Evolutionary conservation across 2,888 invertebrate species (phyloP).

Genomic region (Eupeodes luniger): DNA sequence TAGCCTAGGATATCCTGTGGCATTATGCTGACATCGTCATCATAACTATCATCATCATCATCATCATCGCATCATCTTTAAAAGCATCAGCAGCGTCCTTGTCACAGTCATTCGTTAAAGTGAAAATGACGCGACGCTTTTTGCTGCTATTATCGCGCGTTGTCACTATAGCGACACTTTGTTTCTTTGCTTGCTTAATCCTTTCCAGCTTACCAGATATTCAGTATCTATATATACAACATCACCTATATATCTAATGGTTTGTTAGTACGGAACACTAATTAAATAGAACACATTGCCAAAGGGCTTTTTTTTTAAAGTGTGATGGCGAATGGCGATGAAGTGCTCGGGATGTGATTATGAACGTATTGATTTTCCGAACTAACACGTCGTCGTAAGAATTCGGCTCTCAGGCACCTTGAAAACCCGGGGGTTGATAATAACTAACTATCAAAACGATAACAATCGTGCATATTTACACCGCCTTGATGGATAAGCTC

Average conservation of each 20-base stretch:
- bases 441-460: neutral
- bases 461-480: slow-evolving; percentile 11
- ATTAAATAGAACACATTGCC: slow-evolving; percentile 61
- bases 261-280: slow-evolving; percentile 50
- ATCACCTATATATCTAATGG: neutral
- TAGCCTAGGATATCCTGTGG: slow-evolving; percentile 58
- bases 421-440: slow-evolving; percentile 27
- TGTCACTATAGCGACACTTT: slow-evolving; percentile 53
- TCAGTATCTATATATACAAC: slow-evolving; percentile 31
- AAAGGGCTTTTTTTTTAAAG: neutral
- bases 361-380: slow-evolving; percentile 64
- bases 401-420: slow-evolving; percentile 47
- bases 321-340: neutral
- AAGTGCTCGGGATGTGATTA: slow-evolving; percentile 20
- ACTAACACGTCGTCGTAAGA: slow-evolving; percentile 16
- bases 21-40: slow-evolving; percentile 72
- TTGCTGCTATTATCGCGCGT: slow-evolving; percentile 54
- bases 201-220: slow-evolving; percentile 34
- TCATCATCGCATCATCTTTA: slow-evolving; percentile 42
- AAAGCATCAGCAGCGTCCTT: slow-evolving; percentile 67
- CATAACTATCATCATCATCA: slow-evolving; percentile 51
- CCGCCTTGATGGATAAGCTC: neutral
- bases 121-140: slow-evolving; percentile 71
- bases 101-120: slow-evolving; percentile 71
- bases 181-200: slow-evolving; percentile 38